Conservation (phyloP, 1,140 invertebrate genomes). For the Ylistrum balloti region DNA sequence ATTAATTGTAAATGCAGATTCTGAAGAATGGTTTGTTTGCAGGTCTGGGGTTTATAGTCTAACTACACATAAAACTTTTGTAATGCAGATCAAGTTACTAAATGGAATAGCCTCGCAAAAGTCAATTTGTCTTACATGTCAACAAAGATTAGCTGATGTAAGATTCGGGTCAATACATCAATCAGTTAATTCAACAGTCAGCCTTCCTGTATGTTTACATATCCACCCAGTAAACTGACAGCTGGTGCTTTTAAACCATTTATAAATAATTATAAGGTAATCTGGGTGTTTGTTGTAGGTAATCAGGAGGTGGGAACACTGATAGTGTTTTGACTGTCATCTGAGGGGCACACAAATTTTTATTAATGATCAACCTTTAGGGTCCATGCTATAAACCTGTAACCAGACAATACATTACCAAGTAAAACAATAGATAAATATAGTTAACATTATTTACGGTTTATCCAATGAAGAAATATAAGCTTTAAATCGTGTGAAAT, state of each 20-base stretch:
- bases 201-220: neutral
- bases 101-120: neutral
- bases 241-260: neutral
- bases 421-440: no score
- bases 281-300: neutral
- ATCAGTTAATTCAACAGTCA: neutral
- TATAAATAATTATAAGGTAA: neutral
- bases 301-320: neutral
- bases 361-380: no score
- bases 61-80: neutral
- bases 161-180: neutral
- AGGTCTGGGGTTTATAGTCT: neutral
- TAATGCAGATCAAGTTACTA: constrained; percentile 1
- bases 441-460: no score
- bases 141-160: constrained; percentile 16
- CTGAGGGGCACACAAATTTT: no score
- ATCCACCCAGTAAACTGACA: neutral
- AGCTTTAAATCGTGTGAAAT: no score
- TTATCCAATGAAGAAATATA: no score
- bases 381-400: no score
- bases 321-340: no score
- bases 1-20: no score
- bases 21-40: no score
- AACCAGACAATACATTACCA: no score
- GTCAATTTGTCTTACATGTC: constrained; percentile 6